These are phyloP conservation scores for Nibea coibor DNA, from an alignment of 2,113 vertebrate species.

Conservation along the genomic window DNA sequence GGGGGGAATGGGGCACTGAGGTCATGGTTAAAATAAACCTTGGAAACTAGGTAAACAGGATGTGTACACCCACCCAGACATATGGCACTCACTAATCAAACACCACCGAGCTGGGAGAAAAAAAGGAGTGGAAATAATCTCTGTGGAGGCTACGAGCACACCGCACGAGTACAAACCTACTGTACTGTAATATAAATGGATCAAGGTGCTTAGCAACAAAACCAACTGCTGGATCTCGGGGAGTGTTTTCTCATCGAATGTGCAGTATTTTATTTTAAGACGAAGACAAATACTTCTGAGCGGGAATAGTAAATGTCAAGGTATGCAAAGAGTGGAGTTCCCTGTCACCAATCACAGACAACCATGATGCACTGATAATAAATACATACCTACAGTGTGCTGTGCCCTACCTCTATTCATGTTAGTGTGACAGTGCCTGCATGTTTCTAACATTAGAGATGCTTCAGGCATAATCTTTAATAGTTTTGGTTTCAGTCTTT, in stretches of 20 bases:
- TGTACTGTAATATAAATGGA: constrained; percentile 47
- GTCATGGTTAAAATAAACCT: constrained; percentile 76
- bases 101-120: constrained; percentile 18
- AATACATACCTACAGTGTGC: not conserved
- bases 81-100: constrained; percentile 68
- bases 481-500: not conserved
- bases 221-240: constrained; percentile 25
- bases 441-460: no score
- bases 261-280: constrained; percentile 48
- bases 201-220: constrained; percentile 71
- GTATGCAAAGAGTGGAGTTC: constrained; percentile 5
- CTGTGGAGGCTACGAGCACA: not conserved
- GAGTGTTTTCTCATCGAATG: constrained; percentile 29
- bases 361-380: not conserved
- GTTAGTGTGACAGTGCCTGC: no score
- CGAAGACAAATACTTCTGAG: constrained; percentile 20
- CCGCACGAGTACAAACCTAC: constrained; percentile 14
- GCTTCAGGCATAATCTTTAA: no score
- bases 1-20: constrained; percentile 34
- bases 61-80: constrained; percentile 67
- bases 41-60: constrained; percentile 75
- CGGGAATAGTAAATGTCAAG: constrained; percentile 30
- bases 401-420: not conserved
- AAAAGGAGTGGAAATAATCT: constrained; percentile 19
- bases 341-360: constrained; percentile 7